Conservation (phyloP, 1,140 invertebrate genomes). For the Ceratosolen fusciceps region DNA sequence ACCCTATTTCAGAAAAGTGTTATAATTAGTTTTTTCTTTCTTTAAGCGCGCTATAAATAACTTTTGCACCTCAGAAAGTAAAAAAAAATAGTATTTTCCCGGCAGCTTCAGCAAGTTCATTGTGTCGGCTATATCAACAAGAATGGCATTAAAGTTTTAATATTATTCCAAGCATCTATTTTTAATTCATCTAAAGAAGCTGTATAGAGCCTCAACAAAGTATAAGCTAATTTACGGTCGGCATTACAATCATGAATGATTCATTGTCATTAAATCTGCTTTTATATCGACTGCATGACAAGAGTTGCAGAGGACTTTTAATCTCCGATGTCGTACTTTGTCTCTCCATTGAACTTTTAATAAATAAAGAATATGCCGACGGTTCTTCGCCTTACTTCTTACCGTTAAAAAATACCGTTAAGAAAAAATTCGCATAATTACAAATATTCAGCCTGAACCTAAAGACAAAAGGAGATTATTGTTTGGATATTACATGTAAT, state of each 20-base stretch:
- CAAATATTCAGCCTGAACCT: too few species aligned
- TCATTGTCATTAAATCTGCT: not conserved
- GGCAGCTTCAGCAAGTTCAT: too few species aligned
- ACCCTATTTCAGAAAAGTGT: too few species aligned
- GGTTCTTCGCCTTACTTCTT: not conserved
- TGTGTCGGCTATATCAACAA: too few species aligned
- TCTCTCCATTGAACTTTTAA: not conserved
- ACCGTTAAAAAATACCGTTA: not conserved
- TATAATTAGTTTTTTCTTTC: too few species aligned
- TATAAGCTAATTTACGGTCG: not conserved
- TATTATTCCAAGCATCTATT: not conserved
- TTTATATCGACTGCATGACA: not conserved
- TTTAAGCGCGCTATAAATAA: too few species aligned
- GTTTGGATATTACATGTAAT: too few species aligned
- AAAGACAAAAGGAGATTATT: too few species aligned
- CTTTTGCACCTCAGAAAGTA: too few species aligned
- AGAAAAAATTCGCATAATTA: not conserved
- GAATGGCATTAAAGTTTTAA: not conserved
- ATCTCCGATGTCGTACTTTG: not conserved
- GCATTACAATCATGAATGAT: slow-evolving; percentile 9
- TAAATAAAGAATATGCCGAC: not conserved
- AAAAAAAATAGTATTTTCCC: too few species aligned
- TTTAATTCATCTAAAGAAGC: not conserved
- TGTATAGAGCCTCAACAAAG: not conserved
- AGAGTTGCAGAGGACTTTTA: not conserved